These are phyloP conservation scores for Lerema accius DNA, from an alignment of 1,140 invertebrate genomes.

Conservation along the genomic window DNA sequence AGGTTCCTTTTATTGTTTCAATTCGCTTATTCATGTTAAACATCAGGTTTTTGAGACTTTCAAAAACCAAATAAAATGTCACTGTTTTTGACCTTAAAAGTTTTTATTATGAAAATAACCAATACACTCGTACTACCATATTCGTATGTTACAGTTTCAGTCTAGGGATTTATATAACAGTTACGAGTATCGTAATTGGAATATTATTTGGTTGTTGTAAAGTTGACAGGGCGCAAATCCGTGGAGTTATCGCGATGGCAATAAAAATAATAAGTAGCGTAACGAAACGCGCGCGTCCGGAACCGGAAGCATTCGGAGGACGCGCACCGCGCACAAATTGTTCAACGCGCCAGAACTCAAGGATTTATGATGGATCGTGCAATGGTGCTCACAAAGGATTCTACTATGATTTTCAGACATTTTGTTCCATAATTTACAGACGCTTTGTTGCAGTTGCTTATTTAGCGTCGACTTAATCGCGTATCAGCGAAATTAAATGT, in stretches of 20 bases:
- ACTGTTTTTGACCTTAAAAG: too few species aligned
- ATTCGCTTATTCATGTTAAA: too few species aligned
- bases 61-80: too few species aligned
- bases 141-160: too few species aligned
- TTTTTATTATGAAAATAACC: too few species aligned
- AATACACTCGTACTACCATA: too few species aligned
- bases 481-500: background rate
- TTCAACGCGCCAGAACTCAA: slow-evolving; percentile 22
- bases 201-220: slow-evolving; percentile 4
- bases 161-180: too few species aligned
- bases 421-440: background rate
- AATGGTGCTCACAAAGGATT: background rate
- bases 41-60: too few species aligned
- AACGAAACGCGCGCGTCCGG: slow-evolving; percentile 36
- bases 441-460: background rate
- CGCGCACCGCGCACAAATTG: slow-evolving; percentile 39
- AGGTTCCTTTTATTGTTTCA: too few species aligned
- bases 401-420: background rate
- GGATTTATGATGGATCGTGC: slow-evolving; percentile 21
- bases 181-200: too few species aligned
- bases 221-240: slow-evolving; percentile 4
- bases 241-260: slow-evolving; percentile 35
- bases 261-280: slow-evolving; percentile 46
- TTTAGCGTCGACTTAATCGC: background rate
- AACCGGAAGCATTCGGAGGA: slow-evolving; percentile 43